A percentile compares a stretch with the other conserved stretches of the same genome.
Conservation (phyloP, 2,113 vertebrate genomes). For the Lepus europaeus region DNA sequence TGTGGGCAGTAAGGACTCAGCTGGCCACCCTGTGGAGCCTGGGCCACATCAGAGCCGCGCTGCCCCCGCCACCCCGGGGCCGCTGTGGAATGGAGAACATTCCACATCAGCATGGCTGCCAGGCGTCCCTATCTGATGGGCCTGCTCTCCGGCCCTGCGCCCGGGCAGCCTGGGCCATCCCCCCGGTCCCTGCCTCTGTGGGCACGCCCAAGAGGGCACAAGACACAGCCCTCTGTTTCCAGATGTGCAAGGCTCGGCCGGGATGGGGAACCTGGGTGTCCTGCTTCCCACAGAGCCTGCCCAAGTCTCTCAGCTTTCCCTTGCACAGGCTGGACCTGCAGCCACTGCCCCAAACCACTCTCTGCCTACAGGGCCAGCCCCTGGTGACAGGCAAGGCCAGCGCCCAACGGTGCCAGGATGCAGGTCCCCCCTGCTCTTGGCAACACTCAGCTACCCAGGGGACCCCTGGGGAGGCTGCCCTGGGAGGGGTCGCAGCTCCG, state of each 20-base stretch:
- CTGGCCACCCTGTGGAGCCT: not conserved
- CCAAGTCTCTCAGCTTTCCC: not conserved
- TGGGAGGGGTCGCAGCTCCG: not conserved
- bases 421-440: not conserved
- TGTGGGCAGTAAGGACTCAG: conserved; percentile 30
- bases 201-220: too few species aligned
- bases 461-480: not conserved
- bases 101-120: conserved; percentile 61
- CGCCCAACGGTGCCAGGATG: not conserved
- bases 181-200: not conserved
- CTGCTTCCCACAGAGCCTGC: not conserved
- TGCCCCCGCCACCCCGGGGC: conserved; percentile 64
- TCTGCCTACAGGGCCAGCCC: not conserved
- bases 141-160: not conserved
- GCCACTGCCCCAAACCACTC: not conserved
- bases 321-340: not conserved
- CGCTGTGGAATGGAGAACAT: conserved; percentile 78
- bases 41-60: not conserved
- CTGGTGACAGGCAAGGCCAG: not conserved
- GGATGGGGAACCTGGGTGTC: not conserved
- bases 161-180: not conserved
- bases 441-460: not conserved
- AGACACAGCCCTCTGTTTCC: not conserved
- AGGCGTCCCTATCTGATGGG: conserved; percentile 39
- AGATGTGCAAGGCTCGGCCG: not conserved